Base-by-base conservation (phyloP, 1,140 invertebrate genomes). In the Drosophila albomicans region DNA sequence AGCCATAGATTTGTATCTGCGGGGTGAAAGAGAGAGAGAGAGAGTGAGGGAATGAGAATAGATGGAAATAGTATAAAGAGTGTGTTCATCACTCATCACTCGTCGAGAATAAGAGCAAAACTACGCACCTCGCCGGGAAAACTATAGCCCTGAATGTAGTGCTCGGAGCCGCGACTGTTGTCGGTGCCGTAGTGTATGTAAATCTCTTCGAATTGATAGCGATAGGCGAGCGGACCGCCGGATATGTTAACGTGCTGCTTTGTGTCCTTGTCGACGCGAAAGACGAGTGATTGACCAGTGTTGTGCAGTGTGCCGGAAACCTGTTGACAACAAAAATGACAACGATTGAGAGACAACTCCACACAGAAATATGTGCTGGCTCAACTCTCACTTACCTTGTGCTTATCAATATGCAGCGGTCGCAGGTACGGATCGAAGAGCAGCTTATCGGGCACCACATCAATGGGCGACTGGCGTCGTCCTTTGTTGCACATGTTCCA, bases 401-500 rank as follows among this genome's bases (percentile, higher is more conserved):
- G 96, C 93, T 98, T 98, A 93, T 98, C 98, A 81, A 99, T 95
- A 85, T 97, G 95, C 75, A 99, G 93, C 49, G 96, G 95, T 79
- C 96, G 95, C 63, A 99, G 94, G 93, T 97, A 97, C 3, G 98
- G 98, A 94, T 99, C 98, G 93, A 97, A 99, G 25, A 99, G 95
- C 51, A 99, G 94, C 90, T 97, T 96, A 70, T 96, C 96, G 5
- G 98, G 98, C 88, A 99, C 97, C 63, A 99, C 96, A 93, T 99
- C 97, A 81, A 99, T 98, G 13, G 98, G 98, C 61, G 98, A 99
- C 93, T 99, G 98, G 67, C 98, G 94, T 63, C 96, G 94, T 16
- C 98, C 98, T 92, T 97, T 97, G 87, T 96, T 97, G 94, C 98
- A 99, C 94, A 99, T 96, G 86, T 96, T 96, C 98, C 98, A 99